Base-by-base conservation (phyloP, 2,113 vertebrate genomes). In the Zonotrichia leucophrys region DNA sequence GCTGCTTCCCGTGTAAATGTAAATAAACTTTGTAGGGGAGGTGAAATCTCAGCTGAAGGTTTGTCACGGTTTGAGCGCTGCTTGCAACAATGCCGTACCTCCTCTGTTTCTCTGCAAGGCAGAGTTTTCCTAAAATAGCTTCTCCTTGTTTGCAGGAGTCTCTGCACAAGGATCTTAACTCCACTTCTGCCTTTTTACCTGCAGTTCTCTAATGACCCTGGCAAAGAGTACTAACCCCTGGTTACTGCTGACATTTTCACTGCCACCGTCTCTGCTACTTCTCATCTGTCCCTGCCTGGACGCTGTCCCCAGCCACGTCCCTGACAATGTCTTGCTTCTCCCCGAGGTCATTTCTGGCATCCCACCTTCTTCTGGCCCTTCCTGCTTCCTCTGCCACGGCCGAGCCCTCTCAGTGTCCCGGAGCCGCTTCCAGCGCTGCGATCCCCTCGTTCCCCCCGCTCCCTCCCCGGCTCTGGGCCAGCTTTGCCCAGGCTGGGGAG, bases 361-460 rank as follows among this genome's bases (percentile, higher is more conserved):
- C 70, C 35, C 62, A 28, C 44, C 42, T 30, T 12, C 50, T 82
- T 5, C 53, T 19, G 46, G 39, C 49, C 8, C 27, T 30, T 1
- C 30, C 33, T 20, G 66, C 39, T 31, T 39, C 84, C 47, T 37
- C 25, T n/a, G 17, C 46, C 13, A 12, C 6, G 0, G 10, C 49
- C 2, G 0, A 37, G 6, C 33, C 4, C 12, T 1, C 6, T 6
- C 25, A 3, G 1, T 31, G 66, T 41, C 23, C 83, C 7, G 0
- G 1, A 9, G 55, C 50, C 12, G 24, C 21, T 47, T 7, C 41
- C 53, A 37, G 3, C 31, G 3, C 21, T 30, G 14, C 20, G 0
- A 3, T 31, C 19, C 60, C 30, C 33, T 3, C 4, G 1, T 33
- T 14, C 21, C 37, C 5, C 15, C 12, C 9, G 5, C 22, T 17